Evolutionary conservation across 2,797 vertebrate genomes (phyloP).

Genomic region (Acrocephalus scirpaceus): DNA sequence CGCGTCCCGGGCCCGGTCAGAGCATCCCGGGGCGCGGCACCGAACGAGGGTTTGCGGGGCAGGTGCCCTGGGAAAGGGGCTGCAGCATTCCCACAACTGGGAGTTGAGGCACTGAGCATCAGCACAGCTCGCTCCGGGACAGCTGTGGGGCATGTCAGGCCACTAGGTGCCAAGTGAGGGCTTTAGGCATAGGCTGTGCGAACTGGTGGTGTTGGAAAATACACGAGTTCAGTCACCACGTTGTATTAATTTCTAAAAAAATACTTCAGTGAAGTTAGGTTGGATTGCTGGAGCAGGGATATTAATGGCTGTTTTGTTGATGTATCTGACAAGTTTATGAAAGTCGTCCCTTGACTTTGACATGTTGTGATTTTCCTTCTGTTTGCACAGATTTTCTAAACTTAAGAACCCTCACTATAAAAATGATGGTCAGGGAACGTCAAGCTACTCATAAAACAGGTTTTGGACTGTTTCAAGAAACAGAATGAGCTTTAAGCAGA

Average conservation of each 20-base stretch:
- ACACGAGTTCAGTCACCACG: fast-evolving
- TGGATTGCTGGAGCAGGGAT: background rate
- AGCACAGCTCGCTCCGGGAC: background rate
- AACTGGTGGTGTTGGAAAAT: background rate
- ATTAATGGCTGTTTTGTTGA: background rate
- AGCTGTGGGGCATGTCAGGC: background rate
- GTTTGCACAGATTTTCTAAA: background rate
- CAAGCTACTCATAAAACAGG: background rate
- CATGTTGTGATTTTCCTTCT: fast-evolving
- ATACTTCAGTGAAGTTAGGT: background rate
- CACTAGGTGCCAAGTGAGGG: fast-evolving
- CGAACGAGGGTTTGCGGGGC: fast-evolving
- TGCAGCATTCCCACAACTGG: fast-evolving
- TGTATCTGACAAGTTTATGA: background rate
- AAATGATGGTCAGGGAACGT: background rate
- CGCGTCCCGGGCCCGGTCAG: fast-evolving
- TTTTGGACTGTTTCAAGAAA: background rate
- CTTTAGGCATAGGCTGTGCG: background rate
- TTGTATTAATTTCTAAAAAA: background rate
- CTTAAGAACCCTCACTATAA: background rate
- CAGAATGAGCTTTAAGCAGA: background rate
- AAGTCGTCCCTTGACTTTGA: background rate
- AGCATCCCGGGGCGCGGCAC: background rate
- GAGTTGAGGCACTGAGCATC: background rate
- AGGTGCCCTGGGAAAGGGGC: fast-evolving